Evolutionary conservation across 2,888 invertebrate genomes (phyloP).

Genomic region (Lomographa bimaculata): DNA sequence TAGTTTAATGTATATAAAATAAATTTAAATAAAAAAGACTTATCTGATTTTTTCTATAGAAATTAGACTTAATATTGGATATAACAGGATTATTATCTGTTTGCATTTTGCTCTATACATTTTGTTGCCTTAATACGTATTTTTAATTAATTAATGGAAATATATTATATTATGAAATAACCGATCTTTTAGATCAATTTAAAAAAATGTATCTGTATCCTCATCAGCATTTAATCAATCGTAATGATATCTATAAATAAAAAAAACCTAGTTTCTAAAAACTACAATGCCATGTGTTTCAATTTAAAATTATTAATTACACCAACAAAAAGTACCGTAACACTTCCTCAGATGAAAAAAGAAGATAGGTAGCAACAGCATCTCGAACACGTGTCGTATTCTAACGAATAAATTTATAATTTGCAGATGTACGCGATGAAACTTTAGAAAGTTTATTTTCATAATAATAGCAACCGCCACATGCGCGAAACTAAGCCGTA

Average conservation of each 20-base stretch:
- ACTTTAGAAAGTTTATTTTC: slow-evolving; percentile 81
- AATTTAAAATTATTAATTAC: slow-evolving; percentile 16
- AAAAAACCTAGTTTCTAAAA: slow-evolving; percentile 14
- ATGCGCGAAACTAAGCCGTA: slow-evolving; percentile 61
- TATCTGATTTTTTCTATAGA: no score
- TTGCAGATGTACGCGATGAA: slow-evolving; percentile 78
- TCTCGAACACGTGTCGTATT: slow-evolving; percentile 63
- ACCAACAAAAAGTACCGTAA: slow-evolving; percentile 32
- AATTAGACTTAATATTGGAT: no score
- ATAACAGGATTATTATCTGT: no score
- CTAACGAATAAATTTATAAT: slow-evolving; percentile 74
- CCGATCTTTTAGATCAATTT: no score
- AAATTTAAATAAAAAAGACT: no score
- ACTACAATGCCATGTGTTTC: slow-evolving; percentile 11
- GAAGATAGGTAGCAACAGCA: slow-evolving; percentile 28
- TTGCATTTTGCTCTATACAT: no score
- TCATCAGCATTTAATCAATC: no score
- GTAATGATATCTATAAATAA: slow-evolving; percentile 6
- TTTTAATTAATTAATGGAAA: no score
- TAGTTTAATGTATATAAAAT: no score
- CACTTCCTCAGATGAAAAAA: slow-evolving; percentile 35
- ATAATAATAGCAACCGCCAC: slow-evolving; percentile 80
- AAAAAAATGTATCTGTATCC: no score
- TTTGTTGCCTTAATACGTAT: no score
- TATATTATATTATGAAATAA: no score